These are phyloP conservation scores for Noctua fimbriata DNA, from an alignment of 2,888 invertebrate species.

Conservation along the genomic window DNA sequence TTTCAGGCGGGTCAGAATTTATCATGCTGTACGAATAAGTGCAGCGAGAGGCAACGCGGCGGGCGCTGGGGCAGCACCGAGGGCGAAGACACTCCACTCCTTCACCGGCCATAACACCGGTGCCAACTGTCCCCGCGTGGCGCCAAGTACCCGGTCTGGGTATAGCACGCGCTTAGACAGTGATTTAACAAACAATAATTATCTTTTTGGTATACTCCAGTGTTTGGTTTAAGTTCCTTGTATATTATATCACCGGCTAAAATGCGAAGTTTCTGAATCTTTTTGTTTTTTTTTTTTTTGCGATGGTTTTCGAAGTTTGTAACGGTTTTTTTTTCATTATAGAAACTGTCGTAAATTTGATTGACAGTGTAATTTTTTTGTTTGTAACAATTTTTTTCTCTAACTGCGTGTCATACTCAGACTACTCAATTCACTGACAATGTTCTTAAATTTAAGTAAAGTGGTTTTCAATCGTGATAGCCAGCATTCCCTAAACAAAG, in stretches of 20 bases:
- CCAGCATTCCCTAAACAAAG: neutral
- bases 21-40: slow-evolving; percentile 86
- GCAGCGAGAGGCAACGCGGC: slow-evolving; percentile 75
- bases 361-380: slow-evolving; percentile 2
- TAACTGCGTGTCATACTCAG: slow-evolving; percentile 41
- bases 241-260: slow-evolving; percentile 15
- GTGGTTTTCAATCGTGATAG: slow-evolving; percentile 1
- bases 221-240: slow-evolving; percentile 24
- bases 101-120: slow-evolving; percentile 85
- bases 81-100: slow-evolving; percentile 83
- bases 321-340: neutral
- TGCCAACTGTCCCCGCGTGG: slow-evolving; percentile 69
- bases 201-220: slow-evolving; percentile 16
- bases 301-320: neutral
- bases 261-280: neutral
- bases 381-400: slow-evolving; percentile 19
- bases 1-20: slow-evolving; percentile 77
- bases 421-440: slow-evolving; percentile 31
- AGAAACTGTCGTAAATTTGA: neutral
- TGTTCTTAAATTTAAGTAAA: slow-evolving; percentile 21
- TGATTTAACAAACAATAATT: slow-evolving; percentile 41
- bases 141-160: slow-evolving; percentile 78
- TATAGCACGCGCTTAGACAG: slow-evolving; percentile 70
- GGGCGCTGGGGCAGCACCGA: slow-evolving; percentile 79
- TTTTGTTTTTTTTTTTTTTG: neutral